Base-by-base conservation (phyloP, 2,797 vertebrate species). In the Hozukius guyotensis region DNA sequence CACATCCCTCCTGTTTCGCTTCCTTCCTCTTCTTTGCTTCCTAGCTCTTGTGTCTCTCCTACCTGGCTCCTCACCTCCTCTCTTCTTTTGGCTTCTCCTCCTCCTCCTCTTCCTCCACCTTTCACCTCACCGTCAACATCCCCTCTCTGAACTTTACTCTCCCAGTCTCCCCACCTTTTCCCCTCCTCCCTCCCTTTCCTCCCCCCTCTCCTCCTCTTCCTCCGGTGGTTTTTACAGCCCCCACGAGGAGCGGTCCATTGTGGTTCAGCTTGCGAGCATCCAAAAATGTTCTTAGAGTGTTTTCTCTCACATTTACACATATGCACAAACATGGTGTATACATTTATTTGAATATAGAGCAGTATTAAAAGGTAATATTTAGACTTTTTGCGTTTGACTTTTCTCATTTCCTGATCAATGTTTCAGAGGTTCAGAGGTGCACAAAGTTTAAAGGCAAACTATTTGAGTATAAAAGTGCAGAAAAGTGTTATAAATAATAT, bases 231-330 rank as follows among this genome's bases (percentile, higher is more conserved):
- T 95, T 95, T 92, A 95, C 92, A 81, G 81, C 88, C 87, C 95
- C 91, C 95, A 79, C 38, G 94, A 93, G 94, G 78, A 86, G 83
- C 59, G 10, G 75, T 69, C 89, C 89, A 95, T 96, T 96, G 94
- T 95, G 94, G 93, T 88, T 92, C 82, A 75, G 83, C 77, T 75
- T 24, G 13, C 65, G 57, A 72, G 75, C 78, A 83, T 93, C 89
- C 86, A 93, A 74, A 91, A 90, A 88, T 89, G 93, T 91, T 94
- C 90, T 91, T 86, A 20, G 78, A 91, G 72, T 93, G 82, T 94
- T 34, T 34, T 68, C 22, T 59, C 61, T 73, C 32, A 73, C 56
- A 88, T 84, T 63, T 63, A 72, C 27, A 55, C 68, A 77, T 25
- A 24, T 46, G 24, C 34, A 65, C 8, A 38, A 59, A 25, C 25